phyloP scores from a whole-genome alignment of 2,888 invertebrate genomes.

The Macrophya alboannulata region DNA sequence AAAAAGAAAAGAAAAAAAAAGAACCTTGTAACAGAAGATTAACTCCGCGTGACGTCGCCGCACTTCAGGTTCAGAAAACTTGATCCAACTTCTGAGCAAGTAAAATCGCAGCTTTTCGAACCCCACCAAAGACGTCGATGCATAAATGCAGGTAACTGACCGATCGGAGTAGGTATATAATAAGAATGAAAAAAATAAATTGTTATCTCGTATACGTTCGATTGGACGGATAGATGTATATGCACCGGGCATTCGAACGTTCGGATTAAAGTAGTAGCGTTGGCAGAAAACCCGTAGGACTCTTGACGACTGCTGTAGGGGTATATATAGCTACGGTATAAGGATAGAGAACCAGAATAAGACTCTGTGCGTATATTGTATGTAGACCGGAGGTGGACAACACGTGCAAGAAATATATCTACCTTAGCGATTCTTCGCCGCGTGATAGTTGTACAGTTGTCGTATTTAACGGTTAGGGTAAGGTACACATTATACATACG shows the following conservation, averaged over 20 bases:
- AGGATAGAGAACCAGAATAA: slow-evolving; percentile 41
- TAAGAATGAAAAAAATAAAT: not conserved
- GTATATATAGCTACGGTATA: not conserved
- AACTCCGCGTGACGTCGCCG: slow-evolving; percentile 65
- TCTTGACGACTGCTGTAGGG: slow-evolving; percentile 15
- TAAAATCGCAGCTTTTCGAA: not conserved
- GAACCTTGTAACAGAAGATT: slow-evolving; percentile 69
- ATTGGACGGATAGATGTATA: slow-evolving; percentile 24
- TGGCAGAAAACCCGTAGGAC: slow-evolving; percentile 45
- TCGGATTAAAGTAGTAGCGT: slow-evolving; percentile 30
- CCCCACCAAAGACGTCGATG: not conserved
- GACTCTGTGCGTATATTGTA: slow-evolving; percentile 23
- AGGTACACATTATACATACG: slow-evolving; percentile 3
- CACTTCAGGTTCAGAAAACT: not conserved
- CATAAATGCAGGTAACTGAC: not conserved
- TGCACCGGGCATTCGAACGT: not conserved
- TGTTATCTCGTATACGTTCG: slow-evolving; percentile 7
- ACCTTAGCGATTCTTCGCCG: slow-evolving; percentile 46
- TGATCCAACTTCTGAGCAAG: not conserved
- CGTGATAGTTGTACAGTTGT: slow-evolving; percentile 53
- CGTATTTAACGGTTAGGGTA: slow-evolving; percentile 46
- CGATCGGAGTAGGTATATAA: not conserved
- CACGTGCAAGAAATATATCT: slow-evolving; percentile 52
- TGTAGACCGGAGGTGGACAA: slow-evolving; percentile 43
- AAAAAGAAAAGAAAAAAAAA: not conserved